These are phyloP conservation scores for Thumatha senex DNA, from an alignment of 2,888 invertebrate genomes.

Conservation along the genomic window DNA sequence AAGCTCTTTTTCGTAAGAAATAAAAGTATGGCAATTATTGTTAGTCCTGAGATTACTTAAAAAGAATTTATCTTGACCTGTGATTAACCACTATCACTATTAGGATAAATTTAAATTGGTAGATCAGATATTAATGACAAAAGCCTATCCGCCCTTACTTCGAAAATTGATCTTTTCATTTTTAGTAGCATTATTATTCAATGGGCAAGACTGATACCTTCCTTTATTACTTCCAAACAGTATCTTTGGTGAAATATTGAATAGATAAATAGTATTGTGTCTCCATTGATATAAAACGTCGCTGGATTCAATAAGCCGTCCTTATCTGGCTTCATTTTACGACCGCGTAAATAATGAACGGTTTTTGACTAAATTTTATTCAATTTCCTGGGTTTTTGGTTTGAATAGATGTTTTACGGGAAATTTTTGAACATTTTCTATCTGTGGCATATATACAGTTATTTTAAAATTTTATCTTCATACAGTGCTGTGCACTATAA, in stretches of 20 bases:
- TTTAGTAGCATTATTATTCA: constrained; percentile 13
- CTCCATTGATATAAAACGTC: constrained; percentile 30
- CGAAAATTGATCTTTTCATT: constrained; percentile 3
- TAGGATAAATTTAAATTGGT: too few species aligned
- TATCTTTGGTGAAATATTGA: constrained; percentile 44
- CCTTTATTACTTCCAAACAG: constrained; percentile 23
- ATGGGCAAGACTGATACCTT: constrained; percentile 15
- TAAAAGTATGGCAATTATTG: too few species aligned
- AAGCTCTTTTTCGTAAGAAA: too few species aligned
- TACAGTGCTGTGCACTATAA: background rate
- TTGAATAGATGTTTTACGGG: constrained; percentile 35
- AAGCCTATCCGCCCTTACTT: background rate
- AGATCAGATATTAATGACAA: background rate
- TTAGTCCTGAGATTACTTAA: too few species aligned
- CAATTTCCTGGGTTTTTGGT: constrained; percentile 35
- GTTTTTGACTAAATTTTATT: constrained; percentile 40
- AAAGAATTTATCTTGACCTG: too few species aligned
- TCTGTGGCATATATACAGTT: background rate
- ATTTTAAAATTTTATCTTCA: background rate
- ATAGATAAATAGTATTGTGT: constrained; percentile 44
- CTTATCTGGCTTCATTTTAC: constrained; percentile 51
- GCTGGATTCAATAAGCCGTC: constrained; percentile 24
- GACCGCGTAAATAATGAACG: constrained; percentile 47
- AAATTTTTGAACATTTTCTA: constrained; percentile 19
- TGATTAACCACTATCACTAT: too few species aligned